Conservation (phyloP, 92 coral and sea anemone species). For the Epizoanthus ramosus region DNA sequence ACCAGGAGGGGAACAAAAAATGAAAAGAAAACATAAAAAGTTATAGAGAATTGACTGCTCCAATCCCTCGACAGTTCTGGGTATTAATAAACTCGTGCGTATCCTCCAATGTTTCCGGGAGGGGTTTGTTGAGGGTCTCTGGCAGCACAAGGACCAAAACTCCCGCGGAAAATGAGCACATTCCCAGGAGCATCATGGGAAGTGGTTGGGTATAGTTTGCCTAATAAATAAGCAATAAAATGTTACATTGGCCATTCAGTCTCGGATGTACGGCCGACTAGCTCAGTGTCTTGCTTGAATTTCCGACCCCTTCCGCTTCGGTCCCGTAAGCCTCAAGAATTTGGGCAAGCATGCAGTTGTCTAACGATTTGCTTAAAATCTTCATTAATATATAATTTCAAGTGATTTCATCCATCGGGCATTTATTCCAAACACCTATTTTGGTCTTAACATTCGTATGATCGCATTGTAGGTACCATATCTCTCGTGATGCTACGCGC, state of each 20-base stretch:
- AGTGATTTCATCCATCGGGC: no score
- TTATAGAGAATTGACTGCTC: constrained; percentile 46
- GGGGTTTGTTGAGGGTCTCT: constrained; percentile 91
- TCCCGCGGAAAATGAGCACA: constrained; percentile 91
- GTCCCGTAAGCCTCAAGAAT: no score
- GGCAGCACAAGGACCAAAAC: constrained; percentile 78
- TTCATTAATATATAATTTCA: no score
- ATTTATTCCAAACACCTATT: no score
- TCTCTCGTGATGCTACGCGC: no score
- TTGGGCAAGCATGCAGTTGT: no score
- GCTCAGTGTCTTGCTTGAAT: no score
- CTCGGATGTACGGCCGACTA: neutral
- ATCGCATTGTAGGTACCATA: neutral
- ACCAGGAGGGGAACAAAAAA: constrained; percentile 53
- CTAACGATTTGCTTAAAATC: no score
- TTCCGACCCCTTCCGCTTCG: neutral
- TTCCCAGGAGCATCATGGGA: constrained; percentile 94
- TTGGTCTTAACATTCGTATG: neutral
- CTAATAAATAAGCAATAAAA: constrained; percentile 42
- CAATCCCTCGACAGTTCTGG: constrained; percentile 34
- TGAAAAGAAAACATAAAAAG: constrained; percentile 38
- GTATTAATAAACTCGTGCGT: constrained; percentile 61
- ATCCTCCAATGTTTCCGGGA: constrained; percentile 95
- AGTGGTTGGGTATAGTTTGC: constrained; percentile 91
- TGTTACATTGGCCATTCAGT: neutral